Evolutionary conservation across 2,113 vertebrate species (phyloP).

Genomic region (Artemisiospiza belli): DNA sequence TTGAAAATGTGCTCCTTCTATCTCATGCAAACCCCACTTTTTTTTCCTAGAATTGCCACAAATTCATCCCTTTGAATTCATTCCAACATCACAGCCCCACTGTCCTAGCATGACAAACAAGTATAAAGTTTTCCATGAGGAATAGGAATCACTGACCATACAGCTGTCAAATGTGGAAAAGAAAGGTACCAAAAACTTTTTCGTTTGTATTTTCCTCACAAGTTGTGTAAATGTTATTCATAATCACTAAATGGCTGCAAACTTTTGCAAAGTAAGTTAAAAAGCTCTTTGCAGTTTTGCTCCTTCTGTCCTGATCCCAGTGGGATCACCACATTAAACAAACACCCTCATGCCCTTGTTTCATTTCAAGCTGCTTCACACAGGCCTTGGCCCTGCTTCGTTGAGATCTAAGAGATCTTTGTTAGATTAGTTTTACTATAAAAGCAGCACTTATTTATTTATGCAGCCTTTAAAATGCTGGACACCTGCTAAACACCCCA

Average conservation of each 20-base stretch:
- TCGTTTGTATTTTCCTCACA: not conserved
- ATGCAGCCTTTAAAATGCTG: not conserved
- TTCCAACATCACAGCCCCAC: not conserved
- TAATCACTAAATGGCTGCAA: not conserved
- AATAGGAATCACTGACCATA: not conserved
- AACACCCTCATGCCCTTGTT: not conserved
- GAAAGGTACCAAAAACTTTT: not conserved
- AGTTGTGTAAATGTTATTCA: not conserved
- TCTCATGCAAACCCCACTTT: not conserved
- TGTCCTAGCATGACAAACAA: not conserved
- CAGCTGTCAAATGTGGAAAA: not conserved
- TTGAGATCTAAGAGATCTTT: not conserved
- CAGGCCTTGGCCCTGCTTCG: not conserved
- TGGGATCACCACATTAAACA: not conserved
- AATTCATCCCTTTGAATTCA: not conserved
- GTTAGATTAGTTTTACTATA: not conserved
- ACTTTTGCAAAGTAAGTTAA: not conserved
- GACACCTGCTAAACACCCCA: not conserved
- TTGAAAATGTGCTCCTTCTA: not conserved
- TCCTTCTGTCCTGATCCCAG: not conserved
- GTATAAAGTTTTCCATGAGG: not conserved
- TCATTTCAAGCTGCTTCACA: not conserved
- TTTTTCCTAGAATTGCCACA: not conserved
- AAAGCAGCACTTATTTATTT: not conserved
- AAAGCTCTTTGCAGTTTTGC: not conserved